Evolutionary conservation across 2,797 vertebrate species (phyloP), one percentile per base, ranked within the genome.

Genomic region (Myotis myotis): DNA sequence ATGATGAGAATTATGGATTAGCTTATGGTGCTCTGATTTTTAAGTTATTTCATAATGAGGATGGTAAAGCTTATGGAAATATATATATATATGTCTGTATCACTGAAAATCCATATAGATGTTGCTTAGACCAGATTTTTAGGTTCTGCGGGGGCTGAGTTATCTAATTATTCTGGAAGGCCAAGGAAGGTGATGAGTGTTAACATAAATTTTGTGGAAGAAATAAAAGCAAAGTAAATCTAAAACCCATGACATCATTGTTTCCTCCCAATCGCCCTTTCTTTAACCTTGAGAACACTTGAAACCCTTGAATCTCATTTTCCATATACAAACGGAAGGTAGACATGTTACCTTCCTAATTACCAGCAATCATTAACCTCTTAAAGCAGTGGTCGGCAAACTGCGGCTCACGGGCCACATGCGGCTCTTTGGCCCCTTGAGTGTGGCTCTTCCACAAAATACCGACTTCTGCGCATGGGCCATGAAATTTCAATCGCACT

Each of bases 211-310:
- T 84, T 87, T 64, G 13, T 80, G 60, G 82, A 70, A 84, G 68
- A 95, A 90, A 92, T 90, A 44, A 91, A 84, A 87, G 70, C 47
- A 80, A 91, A 93, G 44, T 89, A 70, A 85, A 78, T 75, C 2
- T 44, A 36, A 84, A 93, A 66, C 25, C 51, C 23, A 6, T 36
- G 9, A 44, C 9, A 85, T 80, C 64, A 38, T 6, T 53, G 6
- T 55, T 62, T 86, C 49, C 13, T 93, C 17, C 57, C 76, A 49
- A 85, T 72, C 11, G 53, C 17, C 33, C 7, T 89, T 70, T 64
- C 80, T 79, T 91, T 80, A 76, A 60, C 16, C 36, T 81, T 44
- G 23, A 83, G 49, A 79, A 38, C 38, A 57, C 30, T 25, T 83
- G 62, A 89, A 89, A 60, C 20, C 47, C 83, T 87, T 44, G 49